Evolutionary conservation across 2,888 invertebrate genomes (phyloP), one percentile per base, ranked within the genome.

Genomic region (Notocelia uddmanniana): DNA sequence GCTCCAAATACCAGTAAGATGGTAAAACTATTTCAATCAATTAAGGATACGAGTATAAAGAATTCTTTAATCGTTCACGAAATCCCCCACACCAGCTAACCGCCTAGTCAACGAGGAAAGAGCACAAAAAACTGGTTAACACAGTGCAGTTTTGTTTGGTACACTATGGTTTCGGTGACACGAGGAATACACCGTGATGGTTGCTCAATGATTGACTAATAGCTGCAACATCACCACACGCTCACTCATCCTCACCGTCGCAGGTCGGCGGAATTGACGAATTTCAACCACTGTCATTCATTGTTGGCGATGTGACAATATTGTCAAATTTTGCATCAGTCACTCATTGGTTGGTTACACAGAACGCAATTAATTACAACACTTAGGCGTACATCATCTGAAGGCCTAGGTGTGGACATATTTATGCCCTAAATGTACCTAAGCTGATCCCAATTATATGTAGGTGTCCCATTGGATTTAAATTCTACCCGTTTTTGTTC

Each of bases 131-230:
- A 41, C 41, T 45, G 31, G 34, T n/a, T 34, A 21, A 66, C 54
- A 41, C 26, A 23, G 23, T 26, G 45, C 26, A 68, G 41, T 19
- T 52, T 45, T 50, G 48, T 48, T 10, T 45, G 52, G 11, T 63
- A 52, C 50, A 57, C 41, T 54, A 55, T 62, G 71, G 71, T 72
- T 55, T 57, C 78, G 81, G 82, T 82, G 79, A 78, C 79, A 82
- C 83, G 78, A 78, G 77, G 82, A 75, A 75, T 81, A 86, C 82
- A 83, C 83, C 84, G 80, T 82, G 79, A 79, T 68, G 69, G 75
- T 74, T 78, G 78, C 76, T 79, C 75, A 73, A 77, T 75, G 76
- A 80, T 76, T 78, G 23, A 60, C 15, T 45, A 52, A 74, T 80
- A 74, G 78, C 77, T 21, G 55, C 37, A 59, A 55, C 41, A 18